These are phyloP conservation scores for Shargacucullia verbasci DNA, from an alignment of 2,888 invertebrate species.

Conservation along the genomic window DNA sequence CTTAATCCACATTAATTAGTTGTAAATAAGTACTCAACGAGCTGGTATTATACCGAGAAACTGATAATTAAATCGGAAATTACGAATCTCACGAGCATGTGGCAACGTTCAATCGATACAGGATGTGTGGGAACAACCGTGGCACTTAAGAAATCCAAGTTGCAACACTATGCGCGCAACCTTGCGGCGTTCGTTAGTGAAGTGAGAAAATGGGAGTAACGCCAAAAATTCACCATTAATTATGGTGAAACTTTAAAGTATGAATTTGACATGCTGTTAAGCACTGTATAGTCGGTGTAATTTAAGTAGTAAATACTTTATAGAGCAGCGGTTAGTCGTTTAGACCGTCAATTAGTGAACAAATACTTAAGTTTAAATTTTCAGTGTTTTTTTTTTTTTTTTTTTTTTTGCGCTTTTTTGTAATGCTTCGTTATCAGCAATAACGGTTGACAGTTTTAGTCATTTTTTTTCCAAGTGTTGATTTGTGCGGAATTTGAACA, in stretches of 20 bases:
- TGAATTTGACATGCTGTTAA: conserved; percentile 19
- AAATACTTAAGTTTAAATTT: no score
- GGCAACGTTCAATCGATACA: conserved; percentile 57
- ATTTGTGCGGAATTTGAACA: no score
- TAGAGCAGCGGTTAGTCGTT: no score
- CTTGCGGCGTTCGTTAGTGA: conserved; percentile 52
- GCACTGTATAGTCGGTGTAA: background rate
- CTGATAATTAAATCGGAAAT: conserved; percentile 59
- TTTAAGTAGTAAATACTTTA: conserved; percentile 1
- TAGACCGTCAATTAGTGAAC: no score
- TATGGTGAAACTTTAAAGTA: conserved; percentile 29
- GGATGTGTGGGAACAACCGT: conserved; percentile 61
- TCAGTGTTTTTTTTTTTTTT: no score
- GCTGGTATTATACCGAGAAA: conserved; percentile 34
- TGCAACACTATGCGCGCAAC: conserved; percentile 53
- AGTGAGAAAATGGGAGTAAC: conserved; percentile 50
- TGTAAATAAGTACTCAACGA: conserved; percentile 20
- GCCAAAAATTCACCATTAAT: conserved; percentile 39
- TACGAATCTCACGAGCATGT: conserved; percentile 55
- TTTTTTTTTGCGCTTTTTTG: no score
- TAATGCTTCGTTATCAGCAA: no score
- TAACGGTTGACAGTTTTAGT: no score
- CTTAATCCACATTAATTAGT: conserved; percentile 43
- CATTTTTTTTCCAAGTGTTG: no score
- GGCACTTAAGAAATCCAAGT: conserved; percentile 57